Percentiles rank a stretch among this genome's conserved stretches.
These are phyloP conservation scores for Gila orcuttii DNA, from an alignment of 2,113 vertebrate species.

Conservation along the genomic window DNA sequence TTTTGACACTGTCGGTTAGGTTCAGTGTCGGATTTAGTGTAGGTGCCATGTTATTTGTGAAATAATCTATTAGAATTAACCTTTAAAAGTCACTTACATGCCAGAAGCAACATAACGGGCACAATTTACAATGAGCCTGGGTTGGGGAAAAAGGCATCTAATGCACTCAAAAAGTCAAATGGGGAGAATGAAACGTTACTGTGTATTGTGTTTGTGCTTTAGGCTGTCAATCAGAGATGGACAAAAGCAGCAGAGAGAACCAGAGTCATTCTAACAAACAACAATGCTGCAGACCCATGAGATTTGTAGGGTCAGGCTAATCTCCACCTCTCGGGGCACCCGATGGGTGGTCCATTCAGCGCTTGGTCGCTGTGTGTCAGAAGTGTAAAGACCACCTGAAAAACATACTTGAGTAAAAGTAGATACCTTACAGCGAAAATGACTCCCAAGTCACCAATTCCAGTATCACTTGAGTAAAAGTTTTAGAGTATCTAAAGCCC, in stretches of 20 bases:
- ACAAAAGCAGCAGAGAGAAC: slow-evolving; percentile 67
- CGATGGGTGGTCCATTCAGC: slow-evolving; percentile 72
- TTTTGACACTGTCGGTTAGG: background rate
- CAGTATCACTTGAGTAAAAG: too few species aligned
- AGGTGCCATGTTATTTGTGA: background rate
- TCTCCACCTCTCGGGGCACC: slow-evolving; percentile 68
- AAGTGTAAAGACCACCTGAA: too few species aligned
- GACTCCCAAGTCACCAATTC: too few species aligned
- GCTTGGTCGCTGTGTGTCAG: background rate
- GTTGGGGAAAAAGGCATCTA: slow-evolving; percentile 21
- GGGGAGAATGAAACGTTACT: slow-evolving; percentile 28
- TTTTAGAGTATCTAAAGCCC: too few species aligned
- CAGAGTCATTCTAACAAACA: slow-evolving; percentile 70
- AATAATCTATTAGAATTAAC: background rate
- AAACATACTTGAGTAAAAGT: too few species aligned
- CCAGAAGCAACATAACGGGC: background rate
- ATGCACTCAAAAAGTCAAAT: slow-evolving; percentile 42
- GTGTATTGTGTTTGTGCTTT: slow-evolving; percentile 55
- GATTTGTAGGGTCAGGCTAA: slow-evolving; percentile 68
- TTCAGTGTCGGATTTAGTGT: background rate
- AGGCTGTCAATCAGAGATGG: slow-evolving; percentile 68
- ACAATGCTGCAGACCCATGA: slow-evolving; percentile 68
- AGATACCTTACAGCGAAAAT: too few species aligned
- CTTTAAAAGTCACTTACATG: background rate
- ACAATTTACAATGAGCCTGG: too few species aligned